Evolutionary conservation across 92 coral and sea anemone species (phyloP).

Genomic region (Porites cylindrica): DNA sequence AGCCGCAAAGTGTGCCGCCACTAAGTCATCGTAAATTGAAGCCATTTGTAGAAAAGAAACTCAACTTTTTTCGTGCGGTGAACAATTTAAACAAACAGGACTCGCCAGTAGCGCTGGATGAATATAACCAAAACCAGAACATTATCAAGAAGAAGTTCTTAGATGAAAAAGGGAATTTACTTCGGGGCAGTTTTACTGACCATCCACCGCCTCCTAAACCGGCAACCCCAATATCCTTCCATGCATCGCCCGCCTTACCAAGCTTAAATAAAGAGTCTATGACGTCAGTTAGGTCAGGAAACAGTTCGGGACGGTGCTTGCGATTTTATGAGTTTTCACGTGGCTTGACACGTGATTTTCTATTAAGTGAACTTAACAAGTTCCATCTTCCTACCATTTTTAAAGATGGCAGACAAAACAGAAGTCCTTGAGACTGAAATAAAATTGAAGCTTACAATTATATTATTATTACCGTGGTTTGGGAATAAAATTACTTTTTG

Average conservation of each 20-base stretch:
- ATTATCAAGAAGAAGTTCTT: slow-evolving; percentile 13
- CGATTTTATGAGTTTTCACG: slow-evolving; percentile 6
- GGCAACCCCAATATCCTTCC: slow-evolving; percentile 7
- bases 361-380: slow-evolving; percentile 17
- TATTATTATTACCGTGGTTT: background rate
- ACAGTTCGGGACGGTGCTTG: slow-evolving; percentile 8
- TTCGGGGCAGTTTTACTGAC: slow-evolving; percentile 10
- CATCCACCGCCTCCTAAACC: slow-evolving; percentile 5
- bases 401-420: background rate
- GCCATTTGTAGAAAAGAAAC: slow-evolving; percentile 22
- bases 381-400: slow-evolving; percentile 39
- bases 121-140: slow-evolving; percentile 6
- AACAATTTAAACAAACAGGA: slow-evolving; percentile 25
- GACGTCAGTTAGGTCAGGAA: slow-evolving; percentile 16
- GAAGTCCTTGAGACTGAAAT: background rate
- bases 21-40: slow-evolving; percentile 16
- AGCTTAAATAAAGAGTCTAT: background rate
- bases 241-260: background rate
- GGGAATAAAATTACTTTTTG: background rate
- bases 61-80: slow-evolving; percentile 23
- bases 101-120: slow-evolving; percentile 22
- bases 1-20: slow-evolving; percentile 29
- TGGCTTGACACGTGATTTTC: slow-evolving; percentile 39
- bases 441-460: background rate
- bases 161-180: slow-evolving; percentile 6